A percentile compares a stretch with the other conserved stretches of the same genome.
Evolutionary conservation across 2,888 invertebrate genomes (phyloP).

Genomic region (Antitype chi): DNA sequence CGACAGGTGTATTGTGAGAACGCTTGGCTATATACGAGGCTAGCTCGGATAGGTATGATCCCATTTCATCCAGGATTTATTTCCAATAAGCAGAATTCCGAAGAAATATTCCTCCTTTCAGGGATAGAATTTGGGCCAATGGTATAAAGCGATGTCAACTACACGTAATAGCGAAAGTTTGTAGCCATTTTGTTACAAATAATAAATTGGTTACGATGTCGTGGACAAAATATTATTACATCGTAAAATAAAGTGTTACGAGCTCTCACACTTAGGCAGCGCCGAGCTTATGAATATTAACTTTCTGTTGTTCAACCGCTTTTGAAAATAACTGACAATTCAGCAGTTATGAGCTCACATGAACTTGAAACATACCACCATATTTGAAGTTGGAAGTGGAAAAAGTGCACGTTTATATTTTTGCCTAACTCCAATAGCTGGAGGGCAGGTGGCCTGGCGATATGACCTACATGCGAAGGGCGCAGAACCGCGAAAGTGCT

Average conservation of each 20-base stretch:
- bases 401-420: slow-evolving; percentile 57
- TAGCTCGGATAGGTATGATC: slow-evolving; percentile 79
- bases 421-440: slow-evolving; percentile 60
- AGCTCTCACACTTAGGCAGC: slow-evolving; percentile 67
- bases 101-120: slow-evolving; percentile 79
- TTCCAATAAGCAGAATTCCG: slow-evolving; percentile 84
- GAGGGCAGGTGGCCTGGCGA: slow-evolving; percentile 61
- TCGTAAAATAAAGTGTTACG: slow-evolving; percentile 75
- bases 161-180: slow-evolving; percentile 72
- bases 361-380: slow-evolving; percentile 57
- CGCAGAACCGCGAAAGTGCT: slow-evolving; percentile 59
- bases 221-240: slow-evolving; percentile 71
- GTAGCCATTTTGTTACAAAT: slow-evolving; percentile 73
- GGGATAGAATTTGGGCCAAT: slow-evolving; percentile 76
- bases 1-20: slow-evolving; percentile 42
- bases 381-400: slow-evolving; percentile 53
- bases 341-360: slow-evolving; percentile 42
- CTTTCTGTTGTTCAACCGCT: slow-evolving; percentile 65
- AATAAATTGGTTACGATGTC: slow-evolving; percentile 75
- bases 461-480: slow-evolving; percentile 67
- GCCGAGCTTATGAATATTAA: slow-evolving; percentile 71
- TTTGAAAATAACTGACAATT: slow-evolving; percentile 65
- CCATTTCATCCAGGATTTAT: slow-evolving; percentile 85
- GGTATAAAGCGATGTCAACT: slow-evolving; percentile 72
- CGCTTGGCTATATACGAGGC: slow-evolving; percentile 57